Base-by-base conservation (phyloP, 2,797 vertebrate species). In the Oryzias dopingdopingensis region DNA sequence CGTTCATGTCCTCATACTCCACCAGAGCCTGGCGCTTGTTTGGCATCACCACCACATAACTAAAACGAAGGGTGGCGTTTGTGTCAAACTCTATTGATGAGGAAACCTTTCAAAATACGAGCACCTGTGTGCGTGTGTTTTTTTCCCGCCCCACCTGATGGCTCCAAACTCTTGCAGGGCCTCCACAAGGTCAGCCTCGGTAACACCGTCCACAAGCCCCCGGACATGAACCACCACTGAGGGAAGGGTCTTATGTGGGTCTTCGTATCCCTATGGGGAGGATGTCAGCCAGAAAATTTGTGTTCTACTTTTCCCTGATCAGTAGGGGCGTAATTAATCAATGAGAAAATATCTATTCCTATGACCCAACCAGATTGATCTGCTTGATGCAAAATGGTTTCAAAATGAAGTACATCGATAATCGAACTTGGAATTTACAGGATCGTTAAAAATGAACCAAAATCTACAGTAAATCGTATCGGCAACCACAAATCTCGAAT, bases 41-140 rank as follows among this genome's bases (percentile, higher is more conserved):
- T 0, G 96, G 96, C 96, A 99, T 99, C 81, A 99, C 93, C 72
- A 99, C 97, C 70, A 98, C 96, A 41, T 97, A 99, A 71, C 97
- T 98, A 10, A 0, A 64, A 56, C 32, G 24, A 16, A 29, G 1
- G 4, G 15, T 4, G 10, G 32, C 3, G 0, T 12, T 37, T 37
- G 32, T 12, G 3, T 37, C 32, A 37, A 37, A 37, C 32, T 13
- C 8, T 37, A 4, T 37, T 12, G 10, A 37, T 37, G 32, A 12
- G 0, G 32, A n/a, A 45, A n/a, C 15, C 4, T 14, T 47, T 22
- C 45, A 22, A 13, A 12, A 14, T 20, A 47, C 14, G 29, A 1
- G 22, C 5, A 10, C 8, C 26, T 15, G 16, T 42, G 3, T 6
- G 1, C 3, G 20, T 22, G 17, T 46, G 4, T 4, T 5, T 17